These are phyloP conservation scores for Meandrusa payeni DNA, from an alignment of 2,888 invertebrate species.

Conservation along the genomic window DNA sequence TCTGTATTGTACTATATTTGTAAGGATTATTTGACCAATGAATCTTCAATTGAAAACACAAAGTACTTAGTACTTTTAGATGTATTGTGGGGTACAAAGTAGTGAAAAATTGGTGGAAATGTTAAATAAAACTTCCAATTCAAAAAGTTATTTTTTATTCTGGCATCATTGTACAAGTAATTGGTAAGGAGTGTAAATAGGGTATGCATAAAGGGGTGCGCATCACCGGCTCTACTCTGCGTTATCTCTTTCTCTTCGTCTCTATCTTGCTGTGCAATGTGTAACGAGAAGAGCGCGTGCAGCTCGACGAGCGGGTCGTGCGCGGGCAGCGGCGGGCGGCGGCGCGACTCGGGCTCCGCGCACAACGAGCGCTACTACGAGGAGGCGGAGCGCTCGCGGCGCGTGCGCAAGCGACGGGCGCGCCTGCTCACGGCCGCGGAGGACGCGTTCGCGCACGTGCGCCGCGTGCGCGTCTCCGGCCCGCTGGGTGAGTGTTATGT, in stretches of 20 bases:
- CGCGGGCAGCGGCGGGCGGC: slow-evolving; percentile 86
- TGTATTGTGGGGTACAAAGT: no score
- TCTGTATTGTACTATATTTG: slow-evolving; percentile 9
- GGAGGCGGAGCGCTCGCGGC: slow-evolving; percentile 96
- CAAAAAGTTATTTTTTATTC: no score
- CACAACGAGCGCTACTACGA: slow-evolving; percentile 99
- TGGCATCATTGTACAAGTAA: no score
- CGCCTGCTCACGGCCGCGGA: slow-evolving; percentile 96
- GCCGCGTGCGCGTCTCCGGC: slow-evolving; percentile 82
- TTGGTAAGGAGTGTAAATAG: no score
- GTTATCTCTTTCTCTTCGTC: no score
- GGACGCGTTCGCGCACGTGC: slow-evolving; percentile 98
- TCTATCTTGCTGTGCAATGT: no score
- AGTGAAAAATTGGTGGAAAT: no score
- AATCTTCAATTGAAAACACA: neutral
- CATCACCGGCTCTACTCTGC: no score
- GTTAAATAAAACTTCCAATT: no score
- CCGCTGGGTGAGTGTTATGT: slow-evolving; percentile 46
- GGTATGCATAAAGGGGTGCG: no score
- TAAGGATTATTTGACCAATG: slow-evolving; percentile 2
- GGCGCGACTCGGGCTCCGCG: slow-evolving; percentile 92
- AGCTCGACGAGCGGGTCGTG: slow-evolving; percentile 54
- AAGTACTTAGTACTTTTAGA: no score
- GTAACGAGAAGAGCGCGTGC: no score
- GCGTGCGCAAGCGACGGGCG: slow-evolving; percentile 94